Evolutionary conservation across 2,113 vertebrate species (phyloP).

Genomic region (Cynoglossus semilaevis): DNA sequence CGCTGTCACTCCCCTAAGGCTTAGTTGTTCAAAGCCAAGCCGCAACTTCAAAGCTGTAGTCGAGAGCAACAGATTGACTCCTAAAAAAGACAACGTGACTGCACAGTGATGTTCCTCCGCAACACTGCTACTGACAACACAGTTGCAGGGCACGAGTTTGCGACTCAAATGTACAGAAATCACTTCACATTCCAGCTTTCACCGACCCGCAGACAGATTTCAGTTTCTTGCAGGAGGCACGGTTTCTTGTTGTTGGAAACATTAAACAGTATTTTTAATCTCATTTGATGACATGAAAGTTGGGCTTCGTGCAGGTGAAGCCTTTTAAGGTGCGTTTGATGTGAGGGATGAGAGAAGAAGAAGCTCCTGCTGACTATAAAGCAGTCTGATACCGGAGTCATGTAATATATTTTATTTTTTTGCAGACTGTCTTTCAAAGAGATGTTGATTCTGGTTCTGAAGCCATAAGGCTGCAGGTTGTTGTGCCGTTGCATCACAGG

Average conservation of each 20-base stretch:
- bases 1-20: constrained; percentile 43
- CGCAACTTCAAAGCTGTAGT: constrained; percentile 35
- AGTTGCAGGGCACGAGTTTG: background rate
- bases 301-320: background rate
- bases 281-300: background rate
- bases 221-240: too few species aligned
- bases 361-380: background rate
- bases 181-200: background rate
- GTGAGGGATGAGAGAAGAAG: background rate
- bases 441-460: background rate
- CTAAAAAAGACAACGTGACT: background rate
- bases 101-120: background rate
- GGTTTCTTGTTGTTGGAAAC: background rate
- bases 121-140: background rate
- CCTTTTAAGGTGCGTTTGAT: background rate
- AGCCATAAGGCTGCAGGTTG: background rate
- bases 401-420: background rate
- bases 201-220: background rate
- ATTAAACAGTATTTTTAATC: background rate
- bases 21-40: constrained; percentile 42
- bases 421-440: background rate
- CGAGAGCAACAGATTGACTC: constrained; percentile 23
- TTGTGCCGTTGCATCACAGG: background rate
- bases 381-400: background rate
- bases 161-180: constrained; percentile 6